Conservation (phyloP, 2,797 vertebrate genomes). For the Aeoliscus strigatus region DNA sequence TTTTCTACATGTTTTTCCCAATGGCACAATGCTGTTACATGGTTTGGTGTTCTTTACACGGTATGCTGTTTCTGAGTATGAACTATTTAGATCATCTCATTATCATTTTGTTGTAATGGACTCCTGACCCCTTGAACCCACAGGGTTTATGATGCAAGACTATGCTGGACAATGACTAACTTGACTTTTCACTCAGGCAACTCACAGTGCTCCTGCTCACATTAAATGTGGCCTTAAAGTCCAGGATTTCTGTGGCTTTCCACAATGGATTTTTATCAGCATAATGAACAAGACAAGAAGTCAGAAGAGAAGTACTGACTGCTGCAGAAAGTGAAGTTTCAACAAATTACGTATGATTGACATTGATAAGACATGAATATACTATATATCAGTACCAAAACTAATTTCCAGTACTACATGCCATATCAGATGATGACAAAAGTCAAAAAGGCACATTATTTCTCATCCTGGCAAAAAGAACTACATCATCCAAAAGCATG, state of each 20-base stretch:
- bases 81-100: neutral
- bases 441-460: no score
- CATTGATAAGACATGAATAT: no score
- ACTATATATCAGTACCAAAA: no score
- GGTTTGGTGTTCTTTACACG: neutral
- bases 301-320: slow-evolving; percentile 10
- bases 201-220: slow-evolving; percentile 29
- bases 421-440: no score
- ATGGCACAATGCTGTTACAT: slow-evolving; percentile 13
- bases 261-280: slow-evolving; percentile 52
- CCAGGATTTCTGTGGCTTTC: slow-evolving; percentile 41
- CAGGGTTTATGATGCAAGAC: slow-evolving; percentile 37
- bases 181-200: slow-evolving; percentile 41
- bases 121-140: slow-evolving; percentile 34
- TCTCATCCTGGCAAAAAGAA: no score
- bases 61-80: no score
- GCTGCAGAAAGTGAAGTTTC: no score
- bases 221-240: slow-evolving; percentile 54
- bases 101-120: slow-evolving; percentile 12
- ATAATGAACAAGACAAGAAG: slow-evolving; percentile 36
- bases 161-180: slow-evolving; percentile 16
- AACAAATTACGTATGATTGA: no score
- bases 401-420: no score
- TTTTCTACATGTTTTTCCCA: slow-evolving; percentile 11
- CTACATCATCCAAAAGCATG: no score